phyloP scores from a whole-genome alignment of 2,797 vertebrate genomes.

The Alca torda region DNA sequence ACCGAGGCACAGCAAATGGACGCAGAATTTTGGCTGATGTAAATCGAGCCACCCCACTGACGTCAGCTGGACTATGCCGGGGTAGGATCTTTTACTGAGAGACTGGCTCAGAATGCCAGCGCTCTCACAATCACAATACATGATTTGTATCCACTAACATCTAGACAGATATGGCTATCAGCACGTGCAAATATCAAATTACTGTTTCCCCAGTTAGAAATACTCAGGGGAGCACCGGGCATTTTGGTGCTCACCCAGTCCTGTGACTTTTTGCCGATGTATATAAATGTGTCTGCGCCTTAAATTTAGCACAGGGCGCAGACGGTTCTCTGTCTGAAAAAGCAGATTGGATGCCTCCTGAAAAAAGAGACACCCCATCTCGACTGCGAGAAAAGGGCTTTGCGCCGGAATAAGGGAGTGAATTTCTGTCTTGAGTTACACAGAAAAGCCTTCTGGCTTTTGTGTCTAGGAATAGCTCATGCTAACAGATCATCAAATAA shows the following conservation, averaged over 20 bases:
- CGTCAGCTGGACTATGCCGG: background rate
- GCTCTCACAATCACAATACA: background rate
- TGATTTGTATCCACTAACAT: background rate
- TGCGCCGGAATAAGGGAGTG: background rate
- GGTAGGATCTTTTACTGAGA: background rate
- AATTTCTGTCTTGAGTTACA: background rate
- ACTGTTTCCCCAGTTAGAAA: background rate
- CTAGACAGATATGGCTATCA: background rate
- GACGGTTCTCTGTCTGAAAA: background rate
- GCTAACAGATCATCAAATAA: background rate
- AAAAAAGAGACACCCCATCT: background rate
- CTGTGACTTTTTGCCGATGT: background rate
- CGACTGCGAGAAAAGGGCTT: background rate
- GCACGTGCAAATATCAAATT: slow-evolving; percentile 1
- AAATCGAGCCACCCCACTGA: background rate
- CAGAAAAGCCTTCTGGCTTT: background rate
- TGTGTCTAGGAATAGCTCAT: background rate
- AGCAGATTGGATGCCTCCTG: background rate
- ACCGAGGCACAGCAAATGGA: background rate
- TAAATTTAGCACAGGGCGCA: slow-evolving; percentile 1
- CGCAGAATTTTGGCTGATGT: background rate
- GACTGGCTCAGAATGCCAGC: background rate
- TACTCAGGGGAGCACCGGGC: background rate
- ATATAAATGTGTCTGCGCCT: background rate
- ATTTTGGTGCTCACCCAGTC: background rate